phyloP scores from a whole-genome alignment of 2,888 invertebrate species.

The Andrena hattorfiana region DNA sequence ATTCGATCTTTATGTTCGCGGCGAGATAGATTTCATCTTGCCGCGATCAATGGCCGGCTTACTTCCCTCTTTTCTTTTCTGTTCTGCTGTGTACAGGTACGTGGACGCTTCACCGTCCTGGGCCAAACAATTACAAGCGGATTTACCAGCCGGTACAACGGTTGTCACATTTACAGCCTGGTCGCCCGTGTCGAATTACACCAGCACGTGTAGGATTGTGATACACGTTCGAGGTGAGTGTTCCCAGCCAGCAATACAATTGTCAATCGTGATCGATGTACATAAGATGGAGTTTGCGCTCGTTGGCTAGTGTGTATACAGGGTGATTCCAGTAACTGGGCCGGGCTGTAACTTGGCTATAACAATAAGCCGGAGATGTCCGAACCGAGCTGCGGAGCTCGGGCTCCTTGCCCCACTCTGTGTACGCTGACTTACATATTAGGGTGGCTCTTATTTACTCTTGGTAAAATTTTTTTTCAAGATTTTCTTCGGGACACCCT shows the following conservation, averaged over 20 bases:
- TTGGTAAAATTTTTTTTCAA: no score
- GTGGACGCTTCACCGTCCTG: constrained; percentile 88
- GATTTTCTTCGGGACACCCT: no score
- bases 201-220: constrained; percentile 87
- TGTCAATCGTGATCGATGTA: neutral
- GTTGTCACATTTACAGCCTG: constrained; percentile 87
- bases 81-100: constrained; percentile 84
- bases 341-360: no score
- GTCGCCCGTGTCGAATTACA: constrained; percentile 86
- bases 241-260: neutral
- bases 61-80: constrained; percentile 43
- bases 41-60: neutral
- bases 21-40: neutral
- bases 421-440: no score
- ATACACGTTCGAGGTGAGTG: constrained; percentile 87
- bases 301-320: neutral
- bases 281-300: neutral
- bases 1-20: neutral
- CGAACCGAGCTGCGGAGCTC: no score
- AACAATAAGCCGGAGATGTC: no score
- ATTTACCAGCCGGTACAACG: constrained; percentile 87
- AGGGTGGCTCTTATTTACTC: no score
- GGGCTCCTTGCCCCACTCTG: no score
- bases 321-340: neutral
- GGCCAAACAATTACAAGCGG: constrained; percentile 88